These are phyloP conservation scores for Exephanes ischioxanthus DNA, from an alignment of 2,888 invertebrate genomes.

Conservation along the genomic window DNA sequence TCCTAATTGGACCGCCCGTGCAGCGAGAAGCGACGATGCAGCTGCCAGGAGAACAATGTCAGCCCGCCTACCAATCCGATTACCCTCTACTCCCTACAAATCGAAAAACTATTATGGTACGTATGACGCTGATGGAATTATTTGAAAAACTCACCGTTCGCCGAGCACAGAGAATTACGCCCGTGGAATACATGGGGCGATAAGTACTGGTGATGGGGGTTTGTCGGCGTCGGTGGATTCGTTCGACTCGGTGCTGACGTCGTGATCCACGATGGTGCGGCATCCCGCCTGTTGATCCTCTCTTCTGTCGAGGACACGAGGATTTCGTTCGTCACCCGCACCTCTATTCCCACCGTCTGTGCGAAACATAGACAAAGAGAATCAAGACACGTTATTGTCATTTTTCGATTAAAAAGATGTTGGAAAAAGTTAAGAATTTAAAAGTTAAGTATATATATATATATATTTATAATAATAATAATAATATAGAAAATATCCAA, in stretches of 20 bases:
- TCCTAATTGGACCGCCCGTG: constrained; percentile 44
- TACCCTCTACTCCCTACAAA: constrained; percentile 15
- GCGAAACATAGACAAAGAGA: constrained; percentile 43
- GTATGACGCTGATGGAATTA: constrained; percentile 45
- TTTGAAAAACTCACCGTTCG: constrained; percentile 83
- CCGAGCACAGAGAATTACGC: constrained; percentile 85
- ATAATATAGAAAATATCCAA: too few relatives aligned
- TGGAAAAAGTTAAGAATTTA: not conserved
- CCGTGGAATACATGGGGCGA: constrained; percentile 85
- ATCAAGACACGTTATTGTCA: not conserved
- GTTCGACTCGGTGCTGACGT: constrained; percentile 76
- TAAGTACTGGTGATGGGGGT: constrained; percentile 80
- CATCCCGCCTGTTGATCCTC: constrained; percentile 69
- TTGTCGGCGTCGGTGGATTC: constrained; percentile 79
- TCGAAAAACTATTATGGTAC: not conserved
- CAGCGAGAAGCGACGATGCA: not conserved
- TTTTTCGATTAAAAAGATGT: not conserved
- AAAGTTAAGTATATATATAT: not conserved
- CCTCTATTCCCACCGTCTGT: constrained; percentile 80
- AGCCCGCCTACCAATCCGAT: not conserved
- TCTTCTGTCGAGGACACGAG: constrained; percentile 69
- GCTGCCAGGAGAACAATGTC: constrained; percentile 18
- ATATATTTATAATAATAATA: too few relatives aligned
- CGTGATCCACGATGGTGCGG: constrained; percentile 75
- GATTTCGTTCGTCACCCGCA: constrained; percentile 80